phyloP scores from a whole-genome alignment of 2,113 vertebrate species.

The Protomyctophum bolini region DNA sequence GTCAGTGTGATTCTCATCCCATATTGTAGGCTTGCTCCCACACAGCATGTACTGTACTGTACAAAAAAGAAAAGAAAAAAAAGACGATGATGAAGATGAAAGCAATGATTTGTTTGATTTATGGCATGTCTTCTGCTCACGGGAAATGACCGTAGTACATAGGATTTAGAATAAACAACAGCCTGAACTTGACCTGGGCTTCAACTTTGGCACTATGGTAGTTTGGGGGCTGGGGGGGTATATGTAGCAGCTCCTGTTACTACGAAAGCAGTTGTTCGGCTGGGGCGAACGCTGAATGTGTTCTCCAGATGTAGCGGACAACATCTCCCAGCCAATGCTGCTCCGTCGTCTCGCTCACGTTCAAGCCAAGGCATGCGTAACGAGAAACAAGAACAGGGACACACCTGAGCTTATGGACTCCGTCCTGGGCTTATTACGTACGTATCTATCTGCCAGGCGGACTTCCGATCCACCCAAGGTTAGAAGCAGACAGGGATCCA shows the following conservation, averaged over 20 bases:
- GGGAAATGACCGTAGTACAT: neutral
- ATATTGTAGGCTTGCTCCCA: neutral
- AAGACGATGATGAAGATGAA: neutral
- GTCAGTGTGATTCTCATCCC: neutral
- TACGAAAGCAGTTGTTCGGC: constrained; percentile 45
- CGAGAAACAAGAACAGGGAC: constrained; percentile 35
- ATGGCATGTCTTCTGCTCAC: neutral
- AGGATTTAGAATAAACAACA: neutral
- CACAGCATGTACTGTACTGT: neutral
- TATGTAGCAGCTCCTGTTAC: constrained; percentile 32
- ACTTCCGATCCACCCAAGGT: constrained; percentile 12
- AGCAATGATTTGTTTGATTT: constrained; percentile 9
- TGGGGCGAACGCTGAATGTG: constrained; percentile 37
- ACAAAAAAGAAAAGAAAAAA: neutral
- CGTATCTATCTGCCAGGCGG: constrained; percentile 2
- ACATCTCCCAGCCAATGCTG: neutral
- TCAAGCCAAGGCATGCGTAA: constrained; percentile 14
- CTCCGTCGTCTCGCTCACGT: neutral
- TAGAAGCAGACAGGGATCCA: constrained; percentile 22
- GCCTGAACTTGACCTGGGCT: constrained; percentile 14
- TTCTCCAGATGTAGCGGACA: constrained; percentile 59
- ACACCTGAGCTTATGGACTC: constrained; percentile 39
- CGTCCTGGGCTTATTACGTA: neutral
- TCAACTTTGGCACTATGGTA: constrained; percentile 11
- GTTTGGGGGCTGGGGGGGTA: constrained; percentile 2